Evolutionary conservation across 1,140 invertebrate genomes (phyloP), one percentile per base, ranked within the genome.

Genomic region (Camponotus floridanus): DNA sequence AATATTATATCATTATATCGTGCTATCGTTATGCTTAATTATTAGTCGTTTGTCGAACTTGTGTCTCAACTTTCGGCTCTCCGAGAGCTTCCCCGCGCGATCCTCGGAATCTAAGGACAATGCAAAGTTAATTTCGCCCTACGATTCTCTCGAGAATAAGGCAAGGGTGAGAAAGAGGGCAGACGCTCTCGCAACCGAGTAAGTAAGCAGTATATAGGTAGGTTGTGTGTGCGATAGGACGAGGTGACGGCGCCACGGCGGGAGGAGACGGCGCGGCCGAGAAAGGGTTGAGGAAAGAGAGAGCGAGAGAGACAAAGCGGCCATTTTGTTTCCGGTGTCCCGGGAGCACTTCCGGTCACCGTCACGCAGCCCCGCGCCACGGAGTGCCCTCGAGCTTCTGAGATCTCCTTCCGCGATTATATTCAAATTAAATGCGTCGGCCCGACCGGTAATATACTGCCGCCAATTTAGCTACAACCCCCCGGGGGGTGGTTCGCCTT

Each of bases 391-490:
- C 91, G 91, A 93, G 93, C 92, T 92, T 87, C 92, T 91, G 91
- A 94, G 94, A 95, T 95, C 92, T 94, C 92, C 92, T 93, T 93
- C 90, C 93, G 86, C 92, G 94, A 95, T 95, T 95, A 94, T 95
- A 95, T 95, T 95, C 94, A 95, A 95, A 95, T 95, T 95, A 95
- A 95, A 95, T 95, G 94, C 93, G 91, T 65, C 91, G 93, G 91
- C 93, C 94, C 91, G 91, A 94, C 92, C 92, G 92, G 94, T 94
- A 94, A 95, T 95, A 95, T 95, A 95, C 94, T 94, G 92, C 94
- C 93, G 91, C 93, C 94, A 95, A 95, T 95, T 95, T 95, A 95
- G 92, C 94, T 93, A 93, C 94, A 92, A 94, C 91, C 92, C 92
- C 92, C 93, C 85, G 84, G 91, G 91, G 92, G 92, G 89, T 92